Percentiles rank a stretch among this genome's conserved stretches.
Conservation (phyloP, 2,888 invertebrate genomes). For the Temnothorax rugatulus region DNA sequence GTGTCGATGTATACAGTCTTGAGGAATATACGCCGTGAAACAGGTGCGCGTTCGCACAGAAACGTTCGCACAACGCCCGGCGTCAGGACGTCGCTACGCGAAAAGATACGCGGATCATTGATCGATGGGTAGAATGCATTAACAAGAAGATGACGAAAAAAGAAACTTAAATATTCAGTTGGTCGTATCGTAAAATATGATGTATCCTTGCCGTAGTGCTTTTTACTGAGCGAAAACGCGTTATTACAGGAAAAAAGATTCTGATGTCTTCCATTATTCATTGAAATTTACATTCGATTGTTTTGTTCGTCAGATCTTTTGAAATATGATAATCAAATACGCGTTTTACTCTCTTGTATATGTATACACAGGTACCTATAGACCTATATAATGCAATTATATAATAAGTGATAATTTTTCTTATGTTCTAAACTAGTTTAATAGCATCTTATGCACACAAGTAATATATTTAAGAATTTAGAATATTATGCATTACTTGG, state of each 20-base stretch:
- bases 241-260: background rate
- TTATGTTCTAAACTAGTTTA: background rate
- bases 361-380: too few species aligned
- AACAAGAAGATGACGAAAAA: constrained; percentile 43
- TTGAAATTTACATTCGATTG: constrained; percentile 5
- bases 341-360: background rate
- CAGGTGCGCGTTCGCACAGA: constrained; percentile 74
- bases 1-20: constrained; percentile 70
- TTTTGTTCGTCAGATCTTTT: background rate
- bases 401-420: background rate
- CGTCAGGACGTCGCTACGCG: constrained; percentile 33
- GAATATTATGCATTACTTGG: background rate
- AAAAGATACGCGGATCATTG: constrained; percentile 54
- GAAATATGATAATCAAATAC: background rate
- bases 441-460: background rate
- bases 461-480: background rate
- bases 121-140: constrained; percentile 50
- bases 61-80: constrained; percentile 47
- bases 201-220: background rate
- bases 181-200: constrained; percentile 6
- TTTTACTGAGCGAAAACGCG: background rate
- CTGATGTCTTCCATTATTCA: background rate
- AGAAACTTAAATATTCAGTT: constrained; percentile 47
- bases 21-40: constrained; percentile 72
- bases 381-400: background rate